These are phyloP conservation scores for Hymenochirus boettgeri DNA, from an alignment of 2,113 vertebrate genomes.

Conservation along the genomic window DNA sequence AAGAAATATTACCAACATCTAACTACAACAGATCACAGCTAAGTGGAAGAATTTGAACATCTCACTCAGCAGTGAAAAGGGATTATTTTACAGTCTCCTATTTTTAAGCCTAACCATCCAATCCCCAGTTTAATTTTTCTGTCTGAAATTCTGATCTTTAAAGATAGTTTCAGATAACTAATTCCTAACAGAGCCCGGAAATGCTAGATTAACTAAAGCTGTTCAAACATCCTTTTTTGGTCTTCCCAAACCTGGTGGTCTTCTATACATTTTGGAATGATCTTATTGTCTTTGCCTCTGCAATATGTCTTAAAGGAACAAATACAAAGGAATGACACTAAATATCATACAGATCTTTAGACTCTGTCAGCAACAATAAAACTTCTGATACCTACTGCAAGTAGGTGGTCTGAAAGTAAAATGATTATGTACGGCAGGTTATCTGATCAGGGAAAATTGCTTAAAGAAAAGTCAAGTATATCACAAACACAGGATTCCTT, in stretches of 20 bases:
- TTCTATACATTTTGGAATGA: constrained; percentile 16
- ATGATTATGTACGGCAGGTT: neutral
- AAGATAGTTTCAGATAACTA: constrained; percentile 55
- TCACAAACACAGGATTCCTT: constrained; percentile 6
- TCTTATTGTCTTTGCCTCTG: constrained; percentile 17
- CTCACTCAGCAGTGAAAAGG: constrained; percentile 36
- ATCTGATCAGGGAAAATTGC: neutral
- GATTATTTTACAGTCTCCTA: constrained; percentile 28
- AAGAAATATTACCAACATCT: neutral
- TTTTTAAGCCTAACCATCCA: constrained; percentile 40
- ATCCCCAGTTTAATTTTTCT: constrained; percentile 44
- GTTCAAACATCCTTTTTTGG: constrained; percentile 44
- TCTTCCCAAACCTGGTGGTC: constrained; percentile 25
- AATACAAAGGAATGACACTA: constrained; percentile 21
- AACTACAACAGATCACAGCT: neutral
- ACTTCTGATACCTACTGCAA: neutral
- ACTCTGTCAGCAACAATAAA: constrained; percentile 17
- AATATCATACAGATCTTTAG: constrained; percentile 25
- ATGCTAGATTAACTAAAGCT: constrained; percentile 52
- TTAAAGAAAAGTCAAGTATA: neutral
- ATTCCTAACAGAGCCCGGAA: constrained; percentile 49
- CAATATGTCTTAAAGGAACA: neutral
- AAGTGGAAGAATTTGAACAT: constrained; percentile 1
- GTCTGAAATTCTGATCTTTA: constrained; percentile 36
- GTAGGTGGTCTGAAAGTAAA: constrained; percentile 32